Percentiles rank a stretch among this genome's conserved stretches.
Conservation (phyloP, 2,797 vertebrate species). For the Xiphorhynchus erythropygius region DNA sequence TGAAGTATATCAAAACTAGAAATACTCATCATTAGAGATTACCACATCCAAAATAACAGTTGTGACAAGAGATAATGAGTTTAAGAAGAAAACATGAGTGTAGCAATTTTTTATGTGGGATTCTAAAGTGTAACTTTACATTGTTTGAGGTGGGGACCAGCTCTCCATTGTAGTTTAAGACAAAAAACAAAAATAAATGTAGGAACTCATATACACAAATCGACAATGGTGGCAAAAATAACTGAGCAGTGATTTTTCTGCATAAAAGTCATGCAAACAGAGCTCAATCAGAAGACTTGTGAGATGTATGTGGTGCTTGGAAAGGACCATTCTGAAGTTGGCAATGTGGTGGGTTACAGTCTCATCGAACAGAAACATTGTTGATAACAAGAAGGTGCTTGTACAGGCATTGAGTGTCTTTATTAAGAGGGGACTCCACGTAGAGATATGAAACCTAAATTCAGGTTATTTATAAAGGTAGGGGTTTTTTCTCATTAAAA, state of each 20-base stretch:
- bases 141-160: background rate
- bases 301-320: background rate
- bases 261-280: background rate
- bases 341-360: background rate
- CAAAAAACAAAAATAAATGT: fast-evolving
- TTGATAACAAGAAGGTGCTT: background rate
- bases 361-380: background rate
- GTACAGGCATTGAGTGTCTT: background rate
- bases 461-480: background rate
- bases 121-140: background rate
- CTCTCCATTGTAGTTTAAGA: background rate
- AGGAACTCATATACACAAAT: background rate
- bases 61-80: background rate
- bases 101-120: background rate
- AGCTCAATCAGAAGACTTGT: background rate
- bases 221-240: background rate
- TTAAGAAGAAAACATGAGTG: background rate
- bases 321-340: background rate
- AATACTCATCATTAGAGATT: background rate
- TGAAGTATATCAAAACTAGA: background rate
- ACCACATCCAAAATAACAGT: background rate
- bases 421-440: background rate
- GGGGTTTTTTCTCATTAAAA: background rate
- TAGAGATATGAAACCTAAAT: background rate
- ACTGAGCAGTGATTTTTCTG: background rate